Evolutionary conservation across 1,140 invertebrate genomes (phyloP), one percentile per base, ranked within the genome.

Genomic region (Pristionchus pacificus): DNA sequence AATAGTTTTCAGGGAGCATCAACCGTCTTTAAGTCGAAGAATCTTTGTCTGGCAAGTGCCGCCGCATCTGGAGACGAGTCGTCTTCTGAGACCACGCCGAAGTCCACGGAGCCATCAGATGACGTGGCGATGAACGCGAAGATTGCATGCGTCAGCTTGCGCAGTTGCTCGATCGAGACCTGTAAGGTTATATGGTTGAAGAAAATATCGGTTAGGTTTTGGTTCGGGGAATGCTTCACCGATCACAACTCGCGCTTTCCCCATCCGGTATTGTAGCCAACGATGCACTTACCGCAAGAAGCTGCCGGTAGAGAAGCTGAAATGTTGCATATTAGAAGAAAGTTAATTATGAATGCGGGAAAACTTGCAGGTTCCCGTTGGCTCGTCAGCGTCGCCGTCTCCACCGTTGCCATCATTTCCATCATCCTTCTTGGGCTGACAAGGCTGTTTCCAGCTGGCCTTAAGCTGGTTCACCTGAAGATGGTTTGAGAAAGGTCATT

Each of bases 131-230:
- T 60, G 70, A 80, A 81, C 10, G 79, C 79, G 62, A 73, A 80
- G 63, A 80, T 73, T 0, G 79, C 71, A 67, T 80, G 79, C 14
- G 79, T 81, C 60, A 80, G 65, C 32, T 66, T 65, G n/a, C 71
- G 25, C 6, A 65, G 2, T 24, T 70, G 69, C 10, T 70, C 58
- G 28, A 63, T 61, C 19, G 69, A 63, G 10, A 70, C 57, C 38
- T 49, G n/a, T n/a, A n/a, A n/a, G n/a, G n/a, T n/a, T n/a, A n/a
- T n/a, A n/a, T 49, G 19, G 19, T 49, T 49, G 38, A 10, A 6
- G 6, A 49, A 6, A 49, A 49, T 49, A 49, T 10, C 19, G 6
- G 6, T 6, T 49, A 49, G 38, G 19, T 19, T 49, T 19, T 10
- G 38, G 38, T n/a, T n/a, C n/a, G n/a, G n/a, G n/a, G n/a, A n/a